Evolutionary conservation across 1,140 invertebrate species (phyloP).

Genomic region (Brachionus rubens): DNA sequence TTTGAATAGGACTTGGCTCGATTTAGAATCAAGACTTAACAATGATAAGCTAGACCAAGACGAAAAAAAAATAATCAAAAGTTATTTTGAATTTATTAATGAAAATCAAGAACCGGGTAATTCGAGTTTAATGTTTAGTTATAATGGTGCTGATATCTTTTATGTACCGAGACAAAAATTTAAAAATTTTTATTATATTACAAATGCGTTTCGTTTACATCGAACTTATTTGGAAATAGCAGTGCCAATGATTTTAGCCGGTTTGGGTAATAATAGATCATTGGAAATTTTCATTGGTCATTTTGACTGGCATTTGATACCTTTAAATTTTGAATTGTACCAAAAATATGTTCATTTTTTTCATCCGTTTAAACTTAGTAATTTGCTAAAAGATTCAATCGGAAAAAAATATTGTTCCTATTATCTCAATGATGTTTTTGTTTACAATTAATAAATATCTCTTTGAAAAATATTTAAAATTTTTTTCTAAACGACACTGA

Average conservation of each 20-base stretch:
- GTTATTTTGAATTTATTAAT: too few relatives aligned
- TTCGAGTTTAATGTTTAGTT: too few relatives aligned
- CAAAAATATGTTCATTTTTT: background rate
- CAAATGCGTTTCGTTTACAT: background rate
- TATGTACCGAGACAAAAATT: background rate
- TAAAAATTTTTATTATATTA: background rate
- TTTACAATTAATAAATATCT: too few relatives aligned
- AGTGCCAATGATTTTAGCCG: background rate
- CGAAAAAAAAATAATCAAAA: too few relatives aligned
- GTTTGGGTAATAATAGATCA: background rate
- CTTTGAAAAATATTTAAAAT: too few relatives aligned
- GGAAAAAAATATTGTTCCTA: background rate
- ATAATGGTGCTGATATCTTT: background rate
- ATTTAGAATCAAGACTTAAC: too few relatives aligned
- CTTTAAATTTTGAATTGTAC: background rate
- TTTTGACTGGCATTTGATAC: background rate
- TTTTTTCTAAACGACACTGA: too few relatives aligned
- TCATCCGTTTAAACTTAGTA: background rate
- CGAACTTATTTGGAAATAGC: background rate
- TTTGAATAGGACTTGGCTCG: too few relatives aligned
- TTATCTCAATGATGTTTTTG: background rate
- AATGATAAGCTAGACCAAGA: too few relatives aligned
- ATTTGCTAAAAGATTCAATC: background rate
- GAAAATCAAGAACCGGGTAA: too few relatives aligned
- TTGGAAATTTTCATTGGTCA: background rate